A percentile compares a stretch with the other conserved stretches of the same genome.
Evolutionary conservation across 2,888 invertebrate species (phyloP).

Genomic region (Philonicus albiceps): DNA sequence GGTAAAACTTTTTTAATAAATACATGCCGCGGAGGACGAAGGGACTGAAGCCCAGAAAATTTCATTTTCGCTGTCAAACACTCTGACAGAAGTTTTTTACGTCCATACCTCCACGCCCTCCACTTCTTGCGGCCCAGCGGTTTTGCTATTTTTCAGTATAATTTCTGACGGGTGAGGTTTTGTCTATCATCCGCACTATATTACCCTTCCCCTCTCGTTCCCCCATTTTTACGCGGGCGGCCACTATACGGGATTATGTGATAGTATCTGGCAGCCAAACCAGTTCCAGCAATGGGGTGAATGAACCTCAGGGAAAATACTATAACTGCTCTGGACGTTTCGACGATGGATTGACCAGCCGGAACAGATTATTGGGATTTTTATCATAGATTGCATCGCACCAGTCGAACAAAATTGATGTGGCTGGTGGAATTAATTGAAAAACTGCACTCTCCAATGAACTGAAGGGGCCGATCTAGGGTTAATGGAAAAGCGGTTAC

Average conservation of each 20-base stretch:
- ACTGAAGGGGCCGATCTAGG: neutral
- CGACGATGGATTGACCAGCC: neutral
- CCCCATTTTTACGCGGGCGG: no score
- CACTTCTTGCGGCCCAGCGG: neutral
- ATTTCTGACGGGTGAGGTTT: neutral
- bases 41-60: neutral
- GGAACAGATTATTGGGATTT: neutral
- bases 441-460: neutral
- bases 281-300: neutral
- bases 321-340: neutral
- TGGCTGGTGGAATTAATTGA: neutral
- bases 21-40: neutral
- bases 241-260: neutral
- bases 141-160: neutral
- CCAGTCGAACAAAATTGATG: neutral
- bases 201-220: neutral
- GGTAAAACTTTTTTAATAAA: neutral
- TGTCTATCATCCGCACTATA: neutral
- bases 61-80: neutral
- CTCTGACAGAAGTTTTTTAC: neutral
- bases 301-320: neutral
- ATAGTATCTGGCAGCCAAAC: neutral
- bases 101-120: neutral
- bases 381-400: neutral
- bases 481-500: neutral